A percentile compares a stretch with the other conserved stretches of the same genome.
Conservation (phyloP, 2,797 vertebrate genomes). For the Pseudomugil gertrudae region DNA sequence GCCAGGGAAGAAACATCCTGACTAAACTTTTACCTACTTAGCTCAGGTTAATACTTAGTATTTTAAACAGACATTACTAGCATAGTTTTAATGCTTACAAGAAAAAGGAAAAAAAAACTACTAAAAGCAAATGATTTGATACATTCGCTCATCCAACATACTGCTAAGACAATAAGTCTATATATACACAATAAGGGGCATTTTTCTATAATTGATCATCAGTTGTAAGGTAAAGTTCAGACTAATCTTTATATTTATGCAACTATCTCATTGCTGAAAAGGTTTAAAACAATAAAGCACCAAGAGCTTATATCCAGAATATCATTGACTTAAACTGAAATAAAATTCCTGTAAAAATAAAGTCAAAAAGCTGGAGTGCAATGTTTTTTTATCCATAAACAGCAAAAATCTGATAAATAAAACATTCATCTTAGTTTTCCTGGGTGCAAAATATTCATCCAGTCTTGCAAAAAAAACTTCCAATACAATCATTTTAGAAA, state of each 20-base stretch:
- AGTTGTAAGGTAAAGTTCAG: not conserved
- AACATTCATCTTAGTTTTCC: conserved; percentile 2
- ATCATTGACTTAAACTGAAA: conserved; percentile 15
- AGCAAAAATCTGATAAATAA: not conserved
- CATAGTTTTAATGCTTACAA: not conserved
- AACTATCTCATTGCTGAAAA: not conserved
- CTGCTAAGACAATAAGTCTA: not conserved
- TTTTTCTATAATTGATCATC: not conserved
- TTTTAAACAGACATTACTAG: not conserved
- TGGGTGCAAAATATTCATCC: conserved; percentile 8
- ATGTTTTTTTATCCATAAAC: not conserved
- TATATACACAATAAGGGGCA: not conserved
- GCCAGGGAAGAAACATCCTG: not conserved
- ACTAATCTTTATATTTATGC: not conserved
- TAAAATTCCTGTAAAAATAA: too few species aligned
- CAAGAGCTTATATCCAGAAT: conserved; percentile 12
- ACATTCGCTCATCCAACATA: not conserved
- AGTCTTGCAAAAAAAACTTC: not conserved
- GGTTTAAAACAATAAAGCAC: conserved; percentile 23
- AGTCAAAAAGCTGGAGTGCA: too few species aligned
- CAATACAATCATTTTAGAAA: conserved; percentile 66
- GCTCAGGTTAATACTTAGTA: not conserved
- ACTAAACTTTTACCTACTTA: not conserved
- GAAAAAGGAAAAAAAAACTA: too few species aligned
- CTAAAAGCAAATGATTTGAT: not conserved